Percentiles rank a stretch among this genome's conserved stretches.
These are phyloP conservation scores for Hirtodrosophila alboralis DNA, from an alignment of 2,888 invertebrate genomes.

Conservation along the genomic window DNA sequence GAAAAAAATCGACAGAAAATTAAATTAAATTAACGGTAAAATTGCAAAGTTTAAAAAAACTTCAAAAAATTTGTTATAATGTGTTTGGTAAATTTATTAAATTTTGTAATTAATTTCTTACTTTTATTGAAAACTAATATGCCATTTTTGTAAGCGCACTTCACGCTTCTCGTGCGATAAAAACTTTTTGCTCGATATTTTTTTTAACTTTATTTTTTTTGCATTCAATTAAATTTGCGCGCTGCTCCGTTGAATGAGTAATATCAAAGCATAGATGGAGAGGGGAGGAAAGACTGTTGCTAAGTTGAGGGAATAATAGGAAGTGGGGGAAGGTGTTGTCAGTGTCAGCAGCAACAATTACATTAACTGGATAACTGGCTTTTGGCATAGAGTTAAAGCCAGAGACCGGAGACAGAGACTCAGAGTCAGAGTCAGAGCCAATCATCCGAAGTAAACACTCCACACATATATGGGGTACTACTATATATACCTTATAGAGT, in stretches of 20 bases:
- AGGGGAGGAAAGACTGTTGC: too few relatives aligned
- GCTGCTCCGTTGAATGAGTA: conserved; percentile 21
- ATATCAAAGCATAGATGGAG: conserved; percentile 1
- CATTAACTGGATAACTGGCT: conserved; percentile 24
- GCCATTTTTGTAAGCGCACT: conserved; percentile 36
- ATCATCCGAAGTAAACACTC: conserved; percentile 44
- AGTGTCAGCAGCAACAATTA: conserved; percentile 53
- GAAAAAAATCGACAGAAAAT: too few relatives aligned
- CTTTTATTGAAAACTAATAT: conserved; percentile 13
- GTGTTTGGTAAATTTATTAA: too few relatives aligned
- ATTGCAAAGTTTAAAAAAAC: too few relatives aligned
- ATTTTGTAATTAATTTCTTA: too few relatives aligned
- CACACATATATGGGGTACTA: conserved; percentile 7
- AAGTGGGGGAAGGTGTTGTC: conserved; percentile 43
- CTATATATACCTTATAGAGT: conserved; percentile 6
- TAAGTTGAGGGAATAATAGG: conserved; percentile 1
- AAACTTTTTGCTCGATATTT: conserved; percentile 19
- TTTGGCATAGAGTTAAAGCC: conserved; percentile 40
- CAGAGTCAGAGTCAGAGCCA: conserved; percentile 21
- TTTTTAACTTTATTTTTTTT: too few relatives aligned
- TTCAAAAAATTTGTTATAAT: too few relatives aligned
- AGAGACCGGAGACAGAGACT: conserved; percentile 17
- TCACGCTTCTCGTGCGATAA: conserved; percentile 22
- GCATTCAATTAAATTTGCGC: conserved; percentile 59
- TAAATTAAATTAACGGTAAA: too few relatives aligned